phyloP scores from a whole-genome alignment of 2,888 invertebrate genomes.

The Philonicus albiceps region DNA sequence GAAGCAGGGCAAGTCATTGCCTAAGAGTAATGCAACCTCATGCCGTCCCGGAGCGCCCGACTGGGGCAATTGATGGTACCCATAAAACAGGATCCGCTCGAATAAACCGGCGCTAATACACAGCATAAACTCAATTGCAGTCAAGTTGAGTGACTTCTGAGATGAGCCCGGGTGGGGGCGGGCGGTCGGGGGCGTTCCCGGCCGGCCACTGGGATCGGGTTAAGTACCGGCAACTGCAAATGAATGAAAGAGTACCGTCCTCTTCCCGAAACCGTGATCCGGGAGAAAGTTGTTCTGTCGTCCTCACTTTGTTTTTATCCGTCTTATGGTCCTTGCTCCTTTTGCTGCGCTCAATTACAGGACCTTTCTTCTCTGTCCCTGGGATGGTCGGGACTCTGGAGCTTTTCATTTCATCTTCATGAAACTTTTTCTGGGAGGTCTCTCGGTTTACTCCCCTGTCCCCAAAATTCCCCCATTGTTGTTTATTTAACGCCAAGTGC shows the following conservation, averaged over 20 bases:
- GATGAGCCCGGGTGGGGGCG: neutral
- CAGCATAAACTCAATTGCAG: conserved; percentile 21
- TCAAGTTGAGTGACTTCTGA: conserved; percentile 27
- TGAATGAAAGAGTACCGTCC: conserved; percentile 3
- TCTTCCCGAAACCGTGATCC: neutral
- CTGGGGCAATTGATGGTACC: conserved; percentile 25
- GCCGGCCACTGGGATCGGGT: neutral
- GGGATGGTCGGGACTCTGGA: neutral
- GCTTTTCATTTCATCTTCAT: neutral
- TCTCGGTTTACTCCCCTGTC: neutral
- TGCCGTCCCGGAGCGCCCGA: neutral
- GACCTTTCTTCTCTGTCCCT: neutral
- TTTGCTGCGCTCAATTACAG: neutral
- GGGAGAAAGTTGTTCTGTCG: conserved; percentile 27
- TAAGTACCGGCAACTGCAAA: conserved; percentile 26
- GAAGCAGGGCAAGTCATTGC: neutral
- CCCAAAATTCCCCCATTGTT: conserved; percentile 9
- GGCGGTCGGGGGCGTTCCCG: neutral
- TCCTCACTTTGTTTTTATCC: conserved; percentile 1
- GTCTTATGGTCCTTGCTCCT: neutral
- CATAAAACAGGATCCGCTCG: conserved; percentile 33
- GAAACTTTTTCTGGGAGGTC: neutral
- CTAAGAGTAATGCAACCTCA: neutral
- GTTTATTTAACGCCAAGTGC: conserved; percentile 17
- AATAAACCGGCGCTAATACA: conserved; percentile 32